Evolutionary conservation across 2,113 vertebrate genomes (phyloP).

Genomic region (Odocoileus hemionus): DNA sequence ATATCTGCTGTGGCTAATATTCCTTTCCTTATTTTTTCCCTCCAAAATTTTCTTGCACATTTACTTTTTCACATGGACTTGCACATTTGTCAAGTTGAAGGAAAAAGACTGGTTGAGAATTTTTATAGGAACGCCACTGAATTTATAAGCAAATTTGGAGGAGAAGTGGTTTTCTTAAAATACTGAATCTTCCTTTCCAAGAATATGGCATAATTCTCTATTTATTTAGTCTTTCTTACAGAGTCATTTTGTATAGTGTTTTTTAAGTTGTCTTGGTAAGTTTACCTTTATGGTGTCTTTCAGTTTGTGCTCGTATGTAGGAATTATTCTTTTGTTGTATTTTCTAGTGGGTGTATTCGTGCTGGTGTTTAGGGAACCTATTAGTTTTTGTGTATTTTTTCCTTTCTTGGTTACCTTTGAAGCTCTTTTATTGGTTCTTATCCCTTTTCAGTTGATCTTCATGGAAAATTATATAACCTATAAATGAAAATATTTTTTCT

Average conservation of each 20-base stretch:
- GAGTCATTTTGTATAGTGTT: neutral
- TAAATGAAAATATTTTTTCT: neutral
- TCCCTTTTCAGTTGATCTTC: neutral
- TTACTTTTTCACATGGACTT: neutral
- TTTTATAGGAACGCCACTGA: neutral
- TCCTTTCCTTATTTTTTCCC: neutral
- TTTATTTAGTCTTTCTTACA: neutral
- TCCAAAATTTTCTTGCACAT: neutral
- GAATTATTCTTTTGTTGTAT: neutral
- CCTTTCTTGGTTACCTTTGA: neutral
- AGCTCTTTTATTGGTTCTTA: neutral
- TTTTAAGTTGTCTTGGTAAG: neutral
- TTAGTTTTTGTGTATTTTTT: neutral
- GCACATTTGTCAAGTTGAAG: neutral
- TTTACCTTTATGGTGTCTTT: neutral
- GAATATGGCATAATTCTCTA: neutral
- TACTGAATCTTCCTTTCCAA: neutral
- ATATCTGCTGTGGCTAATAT: neutral
- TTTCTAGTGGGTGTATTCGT: neutral
- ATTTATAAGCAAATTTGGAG: neutral
- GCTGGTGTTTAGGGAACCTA: neutral
- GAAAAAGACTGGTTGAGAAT: neutral
- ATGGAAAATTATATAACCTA: neutral
- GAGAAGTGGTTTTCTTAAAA: slow-evolving; percentile 26
- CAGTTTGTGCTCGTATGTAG: neutral